Percentiles rank a stretch among this genome's conserved stretches.
Evolutionary conservation across 2,888 invertebrate genomes (phyloP).

Genomic region (Argyresthia albistria): DNA sequence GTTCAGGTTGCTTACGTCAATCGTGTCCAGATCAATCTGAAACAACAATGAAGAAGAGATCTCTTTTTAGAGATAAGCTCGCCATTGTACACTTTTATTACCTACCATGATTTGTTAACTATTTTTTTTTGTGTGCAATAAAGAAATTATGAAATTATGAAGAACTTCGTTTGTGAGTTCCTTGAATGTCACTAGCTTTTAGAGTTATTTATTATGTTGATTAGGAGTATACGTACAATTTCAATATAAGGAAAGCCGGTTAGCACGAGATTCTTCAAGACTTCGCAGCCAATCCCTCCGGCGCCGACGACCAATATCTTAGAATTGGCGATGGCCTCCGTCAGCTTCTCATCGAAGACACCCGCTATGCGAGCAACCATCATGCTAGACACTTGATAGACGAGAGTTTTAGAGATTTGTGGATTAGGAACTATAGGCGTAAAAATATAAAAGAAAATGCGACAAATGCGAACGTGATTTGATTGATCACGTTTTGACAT

Average conservation of each 20-base stretch:
- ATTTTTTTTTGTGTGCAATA: too few relatives aligned
- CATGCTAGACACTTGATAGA: slow-evolving; percentile 15
- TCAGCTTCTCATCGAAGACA: slow-evolving; percentile 76
- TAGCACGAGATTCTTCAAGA: slow-evolving; percentile 96
- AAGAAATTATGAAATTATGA: too few relatives aligned
- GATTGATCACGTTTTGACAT: too few relatives aligned
- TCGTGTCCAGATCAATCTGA: slow-evolving; percentile 99
- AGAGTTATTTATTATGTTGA: background rate
- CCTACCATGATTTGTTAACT: too few relatives aligned
- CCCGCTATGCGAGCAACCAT: slow-evolving; percentile 80
- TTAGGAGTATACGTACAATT: slow-evolving; percentile 81
- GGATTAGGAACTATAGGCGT: too few relatives aligned
- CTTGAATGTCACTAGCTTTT: background rate
- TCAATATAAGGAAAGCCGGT: slow-evolving; percentile 95
- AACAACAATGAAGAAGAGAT: slow-evolving; percentile 29
- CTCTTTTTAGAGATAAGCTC: too few relatives aligned
- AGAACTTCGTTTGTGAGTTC: too few relatives aligned
- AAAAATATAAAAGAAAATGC: too few relatives aligned
- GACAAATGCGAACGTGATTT: too few relatives aligned
- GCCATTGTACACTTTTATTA: too few relatives aligned
- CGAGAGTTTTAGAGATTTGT: too few relatives aligned
- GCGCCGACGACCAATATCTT: slow-evolving; percentile 94
- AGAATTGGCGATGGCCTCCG: slow-evolving; percentile 76
- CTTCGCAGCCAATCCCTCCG: slow-evolving; percentile 99
- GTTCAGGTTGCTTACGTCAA: slow-evolving; percentile 99